A percentile compares a stretch with the other conserved stretches of the same genome.
These are phyloP conservation scores for Petrolisthes cinctipes DNA, from an alignment of 2,888 invertebrate genomes.

Conservation along the genomic window DNA sequence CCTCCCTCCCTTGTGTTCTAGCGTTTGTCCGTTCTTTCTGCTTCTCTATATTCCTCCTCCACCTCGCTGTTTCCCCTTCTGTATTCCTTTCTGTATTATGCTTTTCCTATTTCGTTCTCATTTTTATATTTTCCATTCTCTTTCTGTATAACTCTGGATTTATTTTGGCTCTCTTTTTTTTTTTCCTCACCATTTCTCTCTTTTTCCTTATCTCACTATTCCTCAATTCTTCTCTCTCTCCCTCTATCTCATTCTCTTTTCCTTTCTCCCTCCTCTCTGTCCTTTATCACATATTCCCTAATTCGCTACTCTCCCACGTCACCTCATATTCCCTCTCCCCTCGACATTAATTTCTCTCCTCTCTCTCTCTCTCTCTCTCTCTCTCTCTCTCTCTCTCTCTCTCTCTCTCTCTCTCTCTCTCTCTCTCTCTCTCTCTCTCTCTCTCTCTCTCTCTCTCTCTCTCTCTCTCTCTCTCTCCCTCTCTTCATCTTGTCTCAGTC, in stretches of 20 bases:
- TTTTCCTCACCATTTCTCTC: background rate
- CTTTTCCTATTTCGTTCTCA: too few relatives aligned
- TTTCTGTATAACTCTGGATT: background rate
- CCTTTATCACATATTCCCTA: background rate
- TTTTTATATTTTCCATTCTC: background rate
- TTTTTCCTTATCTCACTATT: background rate
- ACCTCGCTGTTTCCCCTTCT: too few relatives aligned
- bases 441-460: background rate
- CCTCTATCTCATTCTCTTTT: background rate
- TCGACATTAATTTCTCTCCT: background rate
- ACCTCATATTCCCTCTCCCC: background rate
- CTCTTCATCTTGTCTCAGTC: background rate
- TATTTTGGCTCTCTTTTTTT: background rate
- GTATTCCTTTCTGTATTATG: too few relatives aligned
- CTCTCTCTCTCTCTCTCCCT: background rate
- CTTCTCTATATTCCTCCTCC: too few relatives aligned
- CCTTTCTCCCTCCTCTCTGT: background rate
- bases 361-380: background rate
- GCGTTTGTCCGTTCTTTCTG: too few relatives aligned
- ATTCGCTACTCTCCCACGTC: background rate
- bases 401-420: conserved; percentile 1
- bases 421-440: background rate
- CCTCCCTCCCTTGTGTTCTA: too few relatives aligned
- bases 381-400: background rate
- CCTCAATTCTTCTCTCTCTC: background rate